A percentile compares a stretch with the other conserved stretches of the same genome.
Conservation (phyloP, 2,888 invertebrate genomes). For the Drosophila neotestacea region DNA sequence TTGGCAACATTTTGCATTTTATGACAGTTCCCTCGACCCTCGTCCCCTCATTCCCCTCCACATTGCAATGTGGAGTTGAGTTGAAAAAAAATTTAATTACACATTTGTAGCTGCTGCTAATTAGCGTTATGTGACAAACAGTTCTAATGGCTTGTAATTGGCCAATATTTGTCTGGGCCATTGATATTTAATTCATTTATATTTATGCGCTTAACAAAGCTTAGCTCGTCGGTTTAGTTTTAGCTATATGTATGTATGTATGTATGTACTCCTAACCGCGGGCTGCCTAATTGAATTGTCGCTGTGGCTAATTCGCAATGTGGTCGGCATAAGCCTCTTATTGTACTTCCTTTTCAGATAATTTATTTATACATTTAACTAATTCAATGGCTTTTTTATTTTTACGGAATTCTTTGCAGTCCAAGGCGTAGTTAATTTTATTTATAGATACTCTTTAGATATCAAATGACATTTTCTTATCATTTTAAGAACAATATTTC, state of each 20-base stretch:
- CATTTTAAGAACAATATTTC: too few relatives aligned
- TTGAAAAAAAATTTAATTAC: conserved; percentile 43
- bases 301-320: conserved; percentile 27
- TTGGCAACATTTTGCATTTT: conserved; percentile 68
- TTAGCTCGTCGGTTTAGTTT: conserved; percentile 6
- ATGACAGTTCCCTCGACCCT: conserved; percentile 49
- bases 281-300: conserved; percentile 50
- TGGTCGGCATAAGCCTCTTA: conserved; percentile 16
- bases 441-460: not conserved
- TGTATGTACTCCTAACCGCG: conserved; percentile 11
- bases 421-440: conserved; percentile 1
- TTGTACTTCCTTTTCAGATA: conserved; percentile 15
- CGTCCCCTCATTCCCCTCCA: not conserved
- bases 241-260: not conserved
- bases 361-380: conserved; percentile 19
- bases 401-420: not conserved
- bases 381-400: conserved; percentile 7
- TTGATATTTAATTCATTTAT: conserved; percentile 69
- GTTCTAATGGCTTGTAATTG: conserved; percentile 76
- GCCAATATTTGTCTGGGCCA: conserved; percentile 60
- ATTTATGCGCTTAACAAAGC: conserved; percentile 53
- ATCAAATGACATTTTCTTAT: conserved; percentile 4
- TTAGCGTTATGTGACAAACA: conserved; percentile 62
- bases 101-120: conserved; percentile 57
- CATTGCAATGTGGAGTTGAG: not conserved